These are phyloP conservation scores for Penaeus chinensis DNA, from an alignment of 1,140 invertebrate species.

Conservation along the genomic window DNA sequence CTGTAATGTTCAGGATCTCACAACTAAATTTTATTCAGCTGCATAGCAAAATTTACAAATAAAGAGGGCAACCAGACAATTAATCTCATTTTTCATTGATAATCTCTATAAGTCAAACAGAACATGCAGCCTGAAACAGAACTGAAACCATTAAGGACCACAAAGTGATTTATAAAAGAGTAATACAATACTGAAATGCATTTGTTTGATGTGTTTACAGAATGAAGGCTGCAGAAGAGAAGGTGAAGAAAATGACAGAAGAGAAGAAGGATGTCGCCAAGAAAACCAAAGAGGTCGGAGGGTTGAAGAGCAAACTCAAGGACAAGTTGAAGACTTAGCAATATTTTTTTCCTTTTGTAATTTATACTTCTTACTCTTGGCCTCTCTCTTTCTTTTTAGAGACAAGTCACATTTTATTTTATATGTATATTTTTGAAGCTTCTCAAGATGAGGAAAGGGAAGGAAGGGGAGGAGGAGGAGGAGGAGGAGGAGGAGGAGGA, in stretches of 20 bases:
- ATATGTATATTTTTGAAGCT: too few species aligned
- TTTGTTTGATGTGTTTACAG: constrained; percentile 12
- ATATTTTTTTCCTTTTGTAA: neutral
- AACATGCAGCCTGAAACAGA: neutral
- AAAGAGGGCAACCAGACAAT: too few species aligned
- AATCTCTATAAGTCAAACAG: too few species aligned
- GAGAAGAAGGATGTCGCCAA: constrained; percentile 49
- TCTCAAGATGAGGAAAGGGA: too few species aligned
- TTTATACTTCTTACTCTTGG: too few species aligned
- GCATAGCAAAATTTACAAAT: too few species aligned
- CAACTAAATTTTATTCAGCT: too few species aligned
- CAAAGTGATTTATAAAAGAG: neutral
- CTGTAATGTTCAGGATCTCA: too few species aligned
- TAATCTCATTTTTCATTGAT: too few species aligned
- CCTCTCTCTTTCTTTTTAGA: too few species aligned
- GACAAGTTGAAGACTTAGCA: constrained; percentile 34
- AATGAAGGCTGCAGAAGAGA: constrained; percentile 49
- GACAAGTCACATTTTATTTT: too few species aligned
- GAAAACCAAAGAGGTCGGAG: constrained; percentile 49
- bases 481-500: neutral
- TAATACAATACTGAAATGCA: neutral
- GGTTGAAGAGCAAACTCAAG: constrained; percentile 45
- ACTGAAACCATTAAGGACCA: neutral
- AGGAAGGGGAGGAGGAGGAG: neutral
- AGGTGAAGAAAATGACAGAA: constrained; percentile 38